Base-by-base conservation (phyloP, 1,140 invertebrate genomes). In the Drosophila lacertosa region DNA sequence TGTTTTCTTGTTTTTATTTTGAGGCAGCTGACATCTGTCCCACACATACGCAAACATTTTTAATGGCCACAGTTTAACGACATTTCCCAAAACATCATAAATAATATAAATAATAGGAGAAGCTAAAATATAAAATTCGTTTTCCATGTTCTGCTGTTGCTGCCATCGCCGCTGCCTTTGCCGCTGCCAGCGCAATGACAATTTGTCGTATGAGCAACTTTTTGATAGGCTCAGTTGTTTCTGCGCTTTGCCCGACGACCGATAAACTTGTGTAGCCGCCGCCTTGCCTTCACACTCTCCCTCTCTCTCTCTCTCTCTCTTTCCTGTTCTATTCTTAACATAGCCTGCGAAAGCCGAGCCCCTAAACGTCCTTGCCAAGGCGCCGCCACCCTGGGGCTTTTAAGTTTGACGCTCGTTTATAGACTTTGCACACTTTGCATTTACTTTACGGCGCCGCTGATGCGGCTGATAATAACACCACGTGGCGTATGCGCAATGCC, bases 341-440 rank as follows among this genome's bases (percentile, higher is more conserved):
- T 22, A n/a, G 18, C 29, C 16, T 65, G 29, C 42, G n/a, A 18
- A 18, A 29, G 29, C 29, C 32, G 13, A 50, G 50, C 3, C 39
- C 47, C 74, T 45, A 45, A 69, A 71, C 55, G 77, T 80, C 68
- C 73, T 88, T 77, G 81, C 45, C 64, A 35, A 77, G 73, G 65
- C 69, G 81, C 57, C 44, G 81, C 81, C 81, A 88, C 82, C 82
- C 77, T 72, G 47, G 82, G 82, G 82, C 83, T 88, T 88, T 88
- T 88, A 88, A 88, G 82, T 88, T 88, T 88, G 77, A 72, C 82
- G 82, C 77, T 82, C 82, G 82, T 88, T 88, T 88, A 88, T 88
- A 88, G 82, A 88, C 82, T 88, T 88, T 88, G 83, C 82, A 88
- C 82, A 88, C 82, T 84, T 86, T 84, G 81, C 81, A 84, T 84